Evolutionary conservation across 1,140 invertebrate genomes (phyloP), one percentile per base, ranked within the genome.

Genomic region (Ips typographus): DNA sequence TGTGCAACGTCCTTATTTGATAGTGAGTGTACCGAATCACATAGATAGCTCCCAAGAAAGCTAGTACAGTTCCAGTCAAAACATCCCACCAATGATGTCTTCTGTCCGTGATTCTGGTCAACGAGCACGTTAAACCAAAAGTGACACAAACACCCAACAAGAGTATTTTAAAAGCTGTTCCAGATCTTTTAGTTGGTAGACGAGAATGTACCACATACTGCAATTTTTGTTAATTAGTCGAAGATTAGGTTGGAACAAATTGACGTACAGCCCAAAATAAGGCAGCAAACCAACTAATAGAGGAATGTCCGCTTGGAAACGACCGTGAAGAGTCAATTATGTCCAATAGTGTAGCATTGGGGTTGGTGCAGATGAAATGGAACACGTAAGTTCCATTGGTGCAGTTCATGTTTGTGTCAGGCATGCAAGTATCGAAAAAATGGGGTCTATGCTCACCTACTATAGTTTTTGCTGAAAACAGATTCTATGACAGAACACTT

Each of bases 21-120:
- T 36, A 42, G 7, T 60, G n/a, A 7, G 62, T 59, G 7, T 42
- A 36, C n/a, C 44, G 4, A 2, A 70, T 65, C 2, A 44, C 43
- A 58, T 71, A 67, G 1, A 43, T 52, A 37, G 67, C 71, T 39
- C 66, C 72, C 39, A 71, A 4, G 8, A 67, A 37, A 8, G 90
- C 91, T 60, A 91, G 78, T 0, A 83, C 68, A 0, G 78, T 81
- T 0, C 91, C 91, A 22, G 82, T 85, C 0, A 89, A 74, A 0
- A 91, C 91, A 76, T 93, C 91, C 89, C 89, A 91, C 89, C 90
- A 91, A 76, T 91, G 89, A 77, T 92, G 91, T 57, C 89, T 82
- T 73, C 86, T 83, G 77, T 92, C 91, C 0, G 85, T 85, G 65
- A 93, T 85, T 61, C 91, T 81, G 4, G 87, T 86, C 1, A 90